Evolutionary conservation across 2,113 vertebrate genomes (phyloP), one percentile per base, ranked within the genome.

Genomic region (Chitala chitala): DNA sequence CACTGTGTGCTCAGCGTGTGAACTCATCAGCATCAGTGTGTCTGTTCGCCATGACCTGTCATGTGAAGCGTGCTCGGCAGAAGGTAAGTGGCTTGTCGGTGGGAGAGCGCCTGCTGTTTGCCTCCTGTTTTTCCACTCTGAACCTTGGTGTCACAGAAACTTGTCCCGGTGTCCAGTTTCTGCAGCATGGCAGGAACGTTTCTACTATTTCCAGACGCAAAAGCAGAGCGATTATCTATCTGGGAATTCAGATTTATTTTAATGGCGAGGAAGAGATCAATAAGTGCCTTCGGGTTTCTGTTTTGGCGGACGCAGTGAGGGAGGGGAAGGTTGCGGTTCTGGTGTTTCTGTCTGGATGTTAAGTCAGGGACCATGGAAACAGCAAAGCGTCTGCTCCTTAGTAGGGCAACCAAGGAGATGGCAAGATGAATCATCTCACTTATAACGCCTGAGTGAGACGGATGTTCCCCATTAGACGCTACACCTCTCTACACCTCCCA

Each of bases 221-320:
- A n/a, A 24, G 40, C 64, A 68, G 7, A 46, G 24, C 24, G 40
- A 13, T 36, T 46, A 72, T 40, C 12, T 55, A 58, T 54, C 42
- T 29, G 38, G 59, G 70, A 31, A 38, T 65, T 36, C 36, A 38
- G 33, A 44, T 66, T 42, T 44, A 66, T 66, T 66, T 63, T 38
- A 29, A 29, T 36, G 59, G 29, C 33, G 31, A 63, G 17, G 59
- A 20, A 63, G 17, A 17, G 17, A 8, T 36, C 59, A 63, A 63
- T 63, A 63, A 63, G 59, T 63, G 38, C 59, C 33, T 63, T 63
- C 59, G n/a, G 59, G 31, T 63, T 33, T 36, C n/a, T 38, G 33
- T 29, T 63, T 38, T 38, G 59, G 33, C 33, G n/a, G 33, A 12
- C 26, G 3, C 0, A 29, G 59, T 9, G 59, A 63, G 33, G 38